These are phyloP conservation scores for Mnemiopsis leidyi DNA, from an alignment of 37 sponge, comb jelly and placozoan genomes.

Conservation along the genomic window DNA sequence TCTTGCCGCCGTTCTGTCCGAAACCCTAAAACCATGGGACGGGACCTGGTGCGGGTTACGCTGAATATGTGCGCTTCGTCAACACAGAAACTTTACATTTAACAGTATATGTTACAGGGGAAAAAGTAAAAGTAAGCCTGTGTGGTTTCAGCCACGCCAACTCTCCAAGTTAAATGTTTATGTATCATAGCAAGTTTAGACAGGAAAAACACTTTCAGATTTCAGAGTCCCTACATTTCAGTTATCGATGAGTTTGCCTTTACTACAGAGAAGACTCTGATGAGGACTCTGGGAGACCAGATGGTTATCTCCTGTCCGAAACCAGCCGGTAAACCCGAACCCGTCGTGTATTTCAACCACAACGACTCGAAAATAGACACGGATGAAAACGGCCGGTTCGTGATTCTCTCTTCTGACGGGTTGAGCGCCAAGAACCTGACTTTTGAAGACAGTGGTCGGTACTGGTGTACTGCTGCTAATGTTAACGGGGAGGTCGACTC, in stretches of 20 bases:
- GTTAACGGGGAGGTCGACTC: background rate
- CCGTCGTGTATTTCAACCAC: background rate
- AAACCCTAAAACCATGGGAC: background rate
- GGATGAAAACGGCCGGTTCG: background rate
- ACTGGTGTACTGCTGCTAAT: constrained; percentile 19
- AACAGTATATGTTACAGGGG: too few species aligned
- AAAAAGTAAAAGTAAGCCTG: background rate
- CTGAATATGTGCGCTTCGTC: background rate
- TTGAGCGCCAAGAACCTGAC: background rate
- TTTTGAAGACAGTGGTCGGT: background rate
- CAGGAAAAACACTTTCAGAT: constrained; percentile 1
- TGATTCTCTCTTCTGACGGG: background rate
- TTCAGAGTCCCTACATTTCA: background rate
- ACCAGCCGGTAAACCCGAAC: background rate
- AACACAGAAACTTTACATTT: background rate
- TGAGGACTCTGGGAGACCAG: background rate
- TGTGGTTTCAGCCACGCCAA: background rate
- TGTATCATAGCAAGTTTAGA: background rate
- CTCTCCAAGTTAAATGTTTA: too few species aligned
- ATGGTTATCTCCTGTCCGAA: constrained; percentile 14
- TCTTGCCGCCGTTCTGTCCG: background rate
- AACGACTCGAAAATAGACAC: background rate
- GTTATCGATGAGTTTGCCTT: constrained; percentile 23
- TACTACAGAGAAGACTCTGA: background rate
- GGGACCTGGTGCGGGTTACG: background rate